Conservation (phyloP, 2,888 invertebrate species). For the Xestia sexstrigata region DNA sequence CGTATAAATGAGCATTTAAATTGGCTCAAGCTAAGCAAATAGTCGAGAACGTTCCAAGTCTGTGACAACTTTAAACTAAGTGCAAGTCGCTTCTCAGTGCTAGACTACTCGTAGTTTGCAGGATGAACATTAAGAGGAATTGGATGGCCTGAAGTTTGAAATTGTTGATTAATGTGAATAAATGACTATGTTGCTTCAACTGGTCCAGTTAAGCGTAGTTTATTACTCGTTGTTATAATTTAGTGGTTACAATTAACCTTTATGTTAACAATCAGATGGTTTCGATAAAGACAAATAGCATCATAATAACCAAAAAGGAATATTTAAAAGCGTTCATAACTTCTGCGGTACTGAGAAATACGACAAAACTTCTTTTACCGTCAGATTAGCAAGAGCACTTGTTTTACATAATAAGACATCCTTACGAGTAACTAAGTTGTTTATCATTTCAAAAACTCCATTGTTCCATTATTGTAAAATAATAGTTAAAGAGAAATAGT, state of each 20-base stretch:
- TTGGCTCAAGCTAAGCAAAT: constrained; percentile 39
- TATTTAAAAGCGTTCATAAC: neutral
- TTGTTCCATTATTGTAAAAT: neutral
- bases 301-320: neutral
- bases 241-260: constrained; percentile 28
- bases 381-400: neutral
- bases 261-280: constrained; percentile 17
- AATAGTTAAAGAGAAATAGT: no score
- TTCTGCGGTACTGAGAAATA: neutral
- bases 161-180: constrained; percentile 46
- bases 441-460: neutral
- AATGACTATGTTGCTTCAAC: constrained; percentile 25
- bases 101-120: constrained; percentile 25
- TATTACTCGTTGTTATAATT: constrained; percentile 21
- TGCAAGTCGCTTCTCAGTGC: constrained; percentile 37
- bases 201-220: constrained; percentile 22
- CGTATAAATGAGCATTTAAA: constrained; percentile 29
- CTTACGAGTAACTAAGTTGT: neutral
- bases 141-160: constrained; percentile 41
- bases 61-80: constrained; percentile 41
- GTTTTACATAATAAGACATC: neutral
- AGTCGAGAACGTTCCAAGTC: constrained; percentile 17
- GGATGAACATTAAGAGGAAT: constrained; percentile 49
- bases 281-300: constrained; percentile 7
- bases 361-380: neutral